Percentiles rank a stretch among this genome's conserved stretches.
Conservation (phyloP, 2,797 vertebrate genomes). For the Glyptemys insculpta region DNA sequence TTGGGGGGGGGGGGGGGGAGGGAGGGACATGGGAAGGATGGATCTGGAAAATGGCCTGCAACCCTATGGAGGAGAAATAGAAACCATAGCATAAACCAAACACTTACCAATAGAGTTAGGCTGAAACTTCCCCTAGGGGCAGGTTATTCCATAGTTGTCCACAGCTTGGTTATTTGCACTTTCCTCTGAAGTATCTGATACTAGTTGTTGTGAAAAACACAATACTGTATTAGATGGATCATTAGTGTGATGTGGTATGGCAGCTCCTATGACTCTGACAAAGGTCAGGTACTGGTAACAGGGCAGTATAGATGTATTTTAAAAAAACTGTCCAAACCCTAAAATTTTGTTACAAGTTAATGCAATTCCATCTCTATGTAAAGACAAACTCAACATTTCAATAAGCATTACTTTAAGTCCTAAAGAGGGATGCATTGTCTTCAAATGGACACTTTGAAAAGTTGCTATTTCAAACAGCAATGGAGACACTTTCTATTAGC, state of each 20-base stretch:
- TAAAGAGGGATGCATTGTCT: neutral
- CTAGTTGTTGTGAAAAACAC: neutral
- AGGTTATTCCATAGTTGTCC: neutral
- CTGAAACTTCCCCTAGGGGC: neutral
- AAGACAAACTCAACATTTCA: neutral
- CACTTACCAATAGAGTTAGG: neutral
- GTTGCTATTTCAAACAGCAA: neutral
- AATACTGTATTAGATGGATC: neutral
- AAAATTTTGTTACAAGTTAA: neutral
- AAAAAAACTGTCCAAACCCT: neutral
- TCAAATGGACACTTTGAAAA: neutral
- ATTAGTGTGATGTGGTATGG: neutral
- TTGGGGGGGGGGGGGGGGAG: fast-evolving
- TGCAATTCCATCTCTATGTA: neutral
- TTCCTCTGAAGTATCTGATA: neutral
- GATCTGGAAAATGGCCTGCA: neutral
- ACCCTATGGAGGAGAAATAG: neutral
- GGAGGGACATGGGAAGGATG: neutral
- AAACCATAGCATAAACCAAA: neutral
- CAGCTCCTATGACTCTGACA: neutral
- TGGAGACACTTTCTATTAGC: neutral
- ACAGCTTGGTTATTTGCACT: neutral
- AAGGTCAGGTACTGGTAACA: neutral
- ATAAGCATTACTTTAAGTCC: neutral
- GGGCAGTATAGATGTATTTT: neutral